These are phyloP conservation scores for Lophotriccus pileatus DNA, from an alignment of 2,797 vertebrate species.

Conservation along the genomic window DNA sequence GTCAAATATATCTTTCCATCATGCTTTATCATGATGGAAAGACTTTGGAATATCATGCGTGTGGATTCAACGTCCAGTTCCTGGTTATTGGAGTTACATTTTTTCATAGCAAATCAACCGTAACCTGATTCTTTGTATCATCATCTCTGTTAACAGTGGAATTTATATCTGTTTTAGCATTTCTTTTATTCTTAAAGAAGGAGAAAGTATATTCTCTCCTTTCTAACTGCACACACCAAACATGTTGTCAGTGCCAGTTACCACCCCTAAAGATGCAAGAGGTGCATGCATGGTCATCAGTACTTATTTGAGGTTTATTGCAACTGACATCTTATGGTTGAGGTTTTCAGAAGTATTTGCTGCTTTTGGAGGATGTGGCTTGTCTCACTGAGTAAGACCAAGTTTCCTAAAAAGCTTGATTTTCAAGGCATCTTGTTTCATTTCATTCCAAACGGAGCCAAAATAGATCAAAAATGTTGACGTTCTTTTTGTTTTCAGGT, in stretches of 20 bases:
- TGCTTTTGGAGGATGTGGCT: neutral
- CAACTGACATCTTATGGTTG: neutral
- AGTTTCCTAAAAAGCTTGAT: neutral
- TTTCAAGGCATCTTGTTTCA: neutral
- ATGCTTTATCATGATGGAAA: neutral
- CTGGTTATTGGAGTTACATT: neutral
- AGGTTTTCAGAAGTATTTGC: neutral
- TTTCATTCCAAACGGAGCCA: neutral
- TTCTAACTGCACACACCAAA: neutral
- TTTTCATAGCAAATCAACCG: neutral
- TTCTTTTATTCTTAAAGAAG: neutral
- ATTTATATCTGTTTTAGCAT: neutral
- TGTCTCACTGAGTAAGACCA: neutral
- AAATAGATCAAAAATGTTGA: neutral
- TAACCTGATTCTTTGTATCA: neutral
- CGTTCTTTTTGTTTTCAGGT: neutral
- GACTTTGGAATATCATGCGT: neutral
- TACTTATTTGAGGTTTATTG: neutral
- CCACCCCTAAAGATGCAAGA: neutral
- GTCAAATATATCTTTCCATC: neutral
- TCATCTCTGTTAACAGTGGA: neutral
- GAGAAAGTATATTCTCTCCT: neutral
- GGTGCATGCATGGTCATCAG: neutral
- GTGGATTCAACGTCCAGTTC: neutral
- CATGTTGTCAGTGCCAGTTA: fast-evolving